Base-by-base conservation (phyloP, 2,797 vertebrate species). In the Percopsis omiscomaycus region DNA sequence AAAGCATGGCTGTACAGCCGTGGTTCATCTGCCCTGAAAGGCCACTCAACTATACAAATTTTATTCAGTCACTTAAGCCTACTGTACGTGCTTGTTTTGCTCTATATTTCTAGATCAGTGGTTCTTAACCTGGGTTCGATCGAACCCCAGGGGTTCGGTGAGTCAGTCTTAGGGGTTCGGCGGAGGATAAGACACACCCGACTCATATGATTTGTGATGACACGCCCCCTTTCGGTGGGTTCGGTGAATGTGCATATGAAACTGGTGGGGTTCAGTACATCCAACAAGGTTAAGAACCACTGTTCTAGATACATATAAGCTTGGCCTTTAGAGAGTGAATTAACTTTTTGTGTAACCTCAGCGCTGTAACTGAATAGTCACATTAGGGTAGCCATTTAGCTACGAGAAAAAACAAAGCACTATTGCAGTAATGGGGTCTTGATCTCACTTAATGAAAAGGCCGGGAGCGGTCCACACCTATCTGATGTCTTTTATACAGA, bases 1-100 rank as follows among this genome's bases (percentile, higher is more conserved):
- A 68, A 52, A 59, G 22, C 5, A 15, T 55, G 70, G 81, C 81
- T 69, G 74, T 48, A 79, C 81, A 37, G 16, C 51, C 22, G 44
- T 51, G 61, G 47, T 15, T 22, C 8, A 52, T 12, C 15, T 32
- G 37, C 12, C 42, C 57, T 30, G 47, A 32, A 30, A 32, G 58
- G 14, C 13, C 59, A 54, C 60, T 42, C 44, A 62, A 53, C 16
- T 45, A 59, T 4, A 47, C 2, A 1, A 3, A 2, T n/a, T 58
- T 51, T 46, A 69, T 65, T 54, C 0, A 58, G 29, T 68, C 71
- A 75, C 30, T 42, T 64, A 65, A 22, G 22, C 22, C 22, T 22
- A 22, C 22, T 22, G 22, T 22, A 22, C 37, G 15, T 12, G 51
- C 59, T 51, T 3, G 44, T 4, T 27, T 54, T 1, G 37, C 15